Evolutionary conservation across 2,888 invertebrate species (phyloP).

Genomic region (Lampropteryx suffumata): DNA sequence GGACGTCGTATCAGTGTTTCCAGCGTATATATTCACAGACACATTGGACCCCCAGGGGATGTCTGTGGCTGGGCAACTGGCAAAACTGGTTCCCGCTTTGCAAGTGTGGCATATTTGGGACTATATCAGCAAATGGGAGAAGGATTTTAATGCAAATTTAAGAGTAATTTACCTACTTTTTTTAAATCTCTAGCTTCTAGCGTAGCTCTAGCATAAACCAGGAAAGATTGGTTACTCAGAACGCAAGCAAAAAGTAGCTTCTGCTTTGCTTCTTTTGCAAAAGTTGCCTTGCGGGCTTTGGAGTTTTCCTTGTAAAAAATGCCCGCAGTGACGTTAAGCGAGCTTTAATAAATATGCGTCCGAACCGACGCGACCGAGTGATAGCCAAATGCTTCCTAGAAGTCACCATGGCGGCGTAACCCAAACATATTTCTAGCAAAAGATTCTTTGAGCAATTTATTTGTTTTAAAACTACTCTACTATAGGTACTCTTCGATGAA

Average conservation of each 20-base stretch:
- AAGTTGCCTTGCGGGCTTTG: constrained; percentile 1
- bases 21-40: constrained; percentile 65
- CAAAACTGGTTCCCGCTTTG: constrained; percentile 57
- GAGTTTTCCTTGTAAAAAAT: constrained; percentile 2
- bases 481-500: too few relatives aligned
- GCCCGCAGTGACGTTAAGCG: not conserved
- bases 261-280: constrained; percentile 9
- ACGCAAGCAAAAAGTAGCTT: not conserved
- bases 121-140: constrained; percentile 62
- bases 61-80: constrained; percentile 55
- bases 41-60: constrained; percentile 59
- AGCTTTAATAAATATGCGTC: not conserved
- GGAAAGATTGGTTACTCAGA: too few relatives aligned
- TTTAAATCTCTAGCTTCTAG: too few relatives aligned
- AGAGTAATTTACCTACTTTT: constrained; percentile 51
- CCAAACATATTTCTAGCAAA: too few relatives aligned
- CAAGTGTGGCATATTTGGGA: constrained; percentile 76
- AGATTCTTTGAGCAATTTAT: too few relatives aligned
- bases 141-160: constrained; percentile 54
- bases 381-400: too few relatives aligned
- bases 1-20: constrained; percentile 72
- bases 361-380: not conserved
- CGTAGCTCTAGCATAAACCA: too few relatives aligned
- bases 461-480: too few relatives aligned
- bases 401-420: too few relatives aligned